These are phyloP conservation scores for Marasmarcha lunaedactyla DNA, from an alignment of 2,888 invertebrate species.

Conservation along the genomic window DNA sequence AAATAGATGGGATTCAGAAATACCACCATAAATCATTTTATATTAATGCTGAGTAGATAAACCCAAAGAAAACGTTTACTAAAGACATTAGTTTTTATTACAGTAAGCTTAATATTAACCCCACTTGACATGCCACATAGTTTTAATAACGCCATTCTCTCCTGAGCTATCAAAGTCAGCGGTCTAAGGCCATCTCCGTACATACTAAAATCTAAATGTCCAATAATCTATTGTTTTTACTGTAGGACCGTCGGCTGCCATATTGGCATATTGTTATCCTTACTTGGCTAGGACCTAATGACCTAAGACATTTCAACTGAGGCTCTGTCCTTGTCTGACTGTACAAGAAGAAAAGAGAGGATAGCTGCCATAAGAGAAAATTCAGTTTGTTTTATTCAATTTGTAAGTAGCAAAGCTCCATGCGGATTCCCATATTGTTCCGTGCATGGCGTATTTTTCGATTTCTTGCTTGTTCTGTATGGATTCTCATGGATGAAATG, in stretches of 20 bases:
- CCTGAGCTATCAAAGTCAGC: slow-evolving; percentile 2
- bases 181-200: slow-evolving; percentile 6
- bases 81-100: no score
- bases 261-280: slow-evolving; percentile 67
- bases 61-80: no score
- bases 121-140: no score
- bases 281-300: slow-evolving; percentile 65
- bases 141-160: no score
- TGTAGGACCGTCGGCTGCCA: slow-evolving; percentile 31
- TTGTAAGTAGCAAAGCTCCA: slow-evolving; percentile 50
- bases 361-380: slow-evolving; percentile 58
- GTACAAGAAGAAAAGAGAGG: slow-evolving; percentile 27
- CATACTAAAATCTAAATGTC: no score
- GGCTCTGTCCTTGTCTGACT: slow-evolving; percentile 32
- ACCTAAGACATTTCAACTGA: slow-evolving; percentile 68
- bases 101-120: no score
- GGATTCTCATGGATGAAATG: background rate
- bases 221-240: no score
- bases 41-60: no score
- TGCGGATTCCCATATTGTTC: slow-evolving; percentile 53
- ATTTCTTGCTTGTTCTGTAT: background rate
- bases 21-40: no score
- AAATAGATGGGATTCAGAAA: no score
- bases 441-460: slow-evolving; percentile 7
- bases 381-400: slow-evolving; percentile 57